Percentiles rank a stretch among this genome's conserved stretches.
phyloP scores from a whole-genome alignment of 2,797 vertebrate genomes.

The Sebastes iracundus region DNA sequence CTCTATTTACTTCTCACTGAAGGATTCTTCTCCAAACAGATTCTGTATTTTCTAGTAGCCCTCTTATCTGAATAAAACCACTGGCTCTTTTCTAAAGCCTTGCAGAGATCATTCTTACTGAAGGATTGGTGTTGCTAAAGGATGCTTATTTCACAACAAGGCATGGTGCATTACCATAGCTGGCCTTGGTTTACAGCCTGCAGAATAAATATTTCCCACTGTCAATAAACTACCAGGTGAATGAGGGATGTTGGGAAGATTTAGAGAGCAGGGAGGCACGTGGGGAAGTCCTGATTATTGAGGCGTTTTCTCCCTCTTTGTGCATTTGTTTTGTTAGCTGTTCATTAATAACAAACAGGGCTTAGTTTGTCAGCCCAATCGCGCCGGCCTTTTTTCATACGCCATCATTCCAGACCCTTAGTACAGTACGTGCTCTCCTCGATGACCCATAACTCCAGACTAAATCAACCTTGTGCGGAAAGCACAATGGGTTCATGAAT shows the following conservation, averaged over 20 bases:
- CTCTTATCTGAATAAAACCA: not conserved
- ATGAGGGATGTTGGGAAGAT: slow-evolving; percentile 31
- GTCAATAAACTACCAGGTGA: slow-evolving; percentile 42
- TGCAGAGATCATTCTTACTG: slow-evolving; percentile 35
- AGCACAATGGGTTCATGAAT: slow-evolving; percentile 38
- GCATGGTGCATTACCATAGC: slow-evolving; percentile 39
- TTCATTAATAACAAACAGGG: slow-evolving; percentile 55
- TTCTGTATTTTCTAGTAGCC: not conserved
- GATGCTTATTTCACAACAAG: slow-evolving; percentile 38
- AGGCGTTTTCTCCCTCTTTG: slow-evolving; percentile 6
- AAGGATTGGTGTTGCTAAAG: slow-evolving; percentile 41
- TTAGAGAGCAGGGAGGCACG: not conserved
- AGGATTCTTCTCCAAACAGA: not conserved
- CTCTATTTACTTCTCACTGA: slow-evolving; percentile 1
- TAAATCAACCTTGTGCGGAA: slow-evolving; percentile 40
- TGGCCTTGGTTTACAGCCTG: slow-evolving; percentile 16
- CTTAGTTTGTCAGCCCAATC: slow-evolving; percentile 39
- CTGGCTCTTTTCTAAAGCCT: not conserved
- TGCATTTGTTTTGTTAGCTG: slow-evolving; percentile 53
- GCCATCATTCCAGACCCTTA: slow-evolving; percentile 26
- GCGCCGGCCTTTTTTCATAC: slow-evolving; percentile 17
- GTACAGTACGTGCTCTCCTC: slow-evolving; percentile 6
- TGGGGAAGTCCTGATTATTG: slow-evolving; percentile 16
- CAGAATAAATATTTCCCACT: slow-evolving; percentile 48
- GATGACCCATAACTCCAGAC: slow-evolving; percentile 44